Evolutionary conservation across 2,113 vertebrate species (phyloP).

Genomic region (Bucco capensis): DNA sequence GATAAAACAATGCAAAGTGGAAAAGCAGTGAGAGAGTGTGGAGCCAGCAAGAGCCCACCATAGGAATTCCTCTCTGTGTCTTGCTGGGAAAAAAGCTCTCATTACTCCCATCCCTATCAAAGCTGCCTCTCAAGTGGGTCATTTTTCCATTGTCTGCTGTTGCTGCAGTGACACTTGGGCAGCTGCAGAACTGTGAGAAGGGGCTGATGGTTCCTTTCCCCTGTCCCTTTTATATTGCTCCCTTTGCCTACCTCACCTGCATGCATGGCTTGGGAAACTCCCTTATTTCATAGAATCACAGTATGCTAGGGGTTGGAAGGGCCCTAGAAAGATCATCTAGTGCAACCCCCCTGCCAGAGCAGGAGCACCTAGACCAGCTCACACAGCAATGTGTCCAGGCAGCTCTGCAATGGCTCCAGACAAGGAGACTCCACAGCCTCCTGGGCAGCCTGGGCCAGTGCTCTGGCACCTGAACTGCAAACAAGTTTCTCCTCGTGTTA

Average conservation of each 20-base stretch:
- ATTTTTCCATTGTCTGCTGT: neutral
- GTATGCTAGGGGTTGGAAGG: too few relatives aligned
- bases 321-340: too few relatives aligned
- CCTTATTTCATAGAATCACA: neutral
- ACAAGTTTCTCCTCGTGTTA: too few relatives aligned
- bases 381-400: too few relatives aligned
- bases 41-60: neutral
- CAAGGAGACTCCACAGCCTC: too few relatives aligned
- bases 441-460: too few relatives aligned
- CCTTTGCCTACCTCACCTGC: neutral
- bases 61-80: neutral
- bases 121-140: neutral
- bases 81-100: neutral
- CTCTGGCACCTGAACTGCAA: too few relatives aligned
- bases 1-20: neutral
- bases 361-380: too few relatives aligned
- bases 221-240: neutral
- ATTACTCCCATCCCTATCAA: neutral
- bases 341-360: too few relatives aligned
- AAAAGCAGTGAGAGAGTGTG: neutral
- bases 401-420: too few relatives aligned
- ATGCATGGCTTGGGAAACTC: neutral
- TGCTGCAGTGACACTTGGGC: neutral
- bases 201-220: neutral
- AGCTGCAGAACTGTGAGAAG: neutral